These are phyloP conservation scores for Cepaea nemoralis DNA, from an alignment of 1,140 invertebrate genomes.

Conservation along the genomic window DNA sequence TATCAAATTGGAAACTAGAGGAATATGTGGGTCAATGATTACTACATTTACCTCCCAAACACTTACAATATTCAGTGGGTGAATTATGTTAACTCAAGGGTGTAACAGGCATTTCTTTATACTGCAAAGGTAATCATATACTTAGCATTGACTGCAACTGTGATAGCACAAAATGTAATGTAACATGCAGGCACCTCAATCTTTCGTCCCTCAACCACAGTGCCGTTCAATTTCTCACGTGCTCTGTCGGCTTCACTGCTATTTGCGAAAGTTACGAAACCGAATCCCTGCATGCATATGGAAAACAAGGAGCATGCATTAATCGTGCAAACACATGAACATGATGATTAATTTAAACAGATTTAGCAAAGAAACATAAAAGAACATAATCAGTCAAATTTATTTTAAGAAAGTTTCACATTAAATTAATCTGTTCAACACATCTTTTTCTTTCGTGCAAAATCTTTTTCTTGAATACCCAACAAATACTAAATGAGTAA, in stretches of 20 bases:
- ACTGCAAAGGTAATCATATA: constrained; percentile 63
- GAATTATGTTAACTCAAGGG: no score
- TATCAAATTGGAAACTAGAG: no score
- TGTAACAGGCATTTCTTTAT: constrained; percentile 71
- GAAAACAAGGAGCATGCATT: constrained; percentile 72
- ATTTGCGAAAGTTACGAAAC: constrained; percentile 99
- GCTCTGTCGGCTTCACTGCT: constrained; percentile 99
- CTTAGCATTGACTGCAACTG: constrained; percentile 65
- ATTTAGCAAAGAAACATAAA: constrained; percentile 7
- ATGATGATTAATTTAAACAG: constrained; percentile 44
- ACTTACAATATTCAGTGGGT: no score
- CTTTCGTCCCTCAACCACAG: constrained; percentile 99
- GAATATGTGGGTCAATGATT: no score
- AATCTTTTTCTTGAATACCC: not conserved
- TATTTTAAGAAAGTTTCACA: not conserved
- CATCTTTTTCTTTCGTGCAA: not conserved
- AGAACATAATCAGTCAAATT: not conserved
- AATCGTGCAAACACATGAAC: constrained; percentile 66
- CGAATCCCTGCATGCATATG: constrained; percentile 86
- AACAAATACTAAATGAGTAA: not conserved
- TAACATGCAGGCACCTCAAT: constrained; percentile 89
- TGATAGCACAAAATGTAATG: constrained; percentile 78
- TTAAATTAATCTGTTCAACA: not conserved
- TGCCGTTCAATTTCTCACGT: constrained; percentile 99
- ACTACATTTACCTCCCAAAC: no score